Conservation (phyloP, 2,113 vertebrate genomes). For the Istiophorus platypterus region DNA sequence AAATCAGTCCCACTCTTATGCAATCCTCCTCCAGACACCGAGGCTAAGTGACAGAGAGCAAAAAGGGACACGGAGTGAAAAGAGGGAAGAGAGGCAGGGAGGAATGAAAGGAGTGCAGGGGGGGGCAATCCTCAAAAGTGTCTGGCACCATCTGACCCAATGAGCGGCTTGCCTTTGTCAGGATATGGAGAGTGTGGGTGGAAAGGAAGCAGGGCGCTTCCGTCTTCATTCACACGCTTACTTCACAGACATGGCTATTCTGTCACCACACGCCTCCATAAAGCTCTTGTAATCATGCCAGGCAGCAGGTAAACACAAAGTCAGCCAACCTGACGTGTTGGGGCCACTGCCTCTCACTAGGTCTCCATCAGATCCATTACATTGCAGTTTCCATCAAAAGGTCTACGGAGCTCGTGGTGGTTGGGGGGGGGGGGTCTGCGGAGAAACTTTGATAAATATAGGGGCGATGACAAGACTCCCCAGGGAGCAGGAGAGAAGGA, state of each 20-base stretch:
- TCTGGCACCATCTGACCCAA: slow-evolving; percentile 70
- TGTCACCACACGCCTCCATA: slow-evolving; percentile 56
- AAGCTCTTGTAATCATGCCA: slow-evolving; percentile 36
- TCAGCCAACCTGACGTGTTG: slow-evolving; percentile 40
- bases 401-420: not conserved
- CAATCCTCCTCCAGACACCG: slow-evolving; percentile 66
- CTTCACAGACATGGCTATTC: slow-evolving; percentile 52
- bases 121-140: slow-evolving; percentile 64
- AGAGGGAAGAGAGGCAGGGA: slow-evolving; percentile 35
- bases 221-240: slow-evolving; percentile 66
- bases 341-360: slow-evolving; percentile 13
- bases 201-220: slow-evolving; percentile 62
- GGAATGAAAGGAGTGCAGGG: slow-evolving; percentile 44
- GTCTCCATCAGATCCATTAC: slow-evolving; percentile 19
- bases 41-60: slow-evolving; percentile 49
- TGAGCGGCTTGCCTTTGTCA: slow-evolving; percentile 77
- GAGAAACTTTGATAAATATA: slow-evolving; percentile 71
- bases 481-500: slow-evolving; percentile 41
- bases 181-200: slow-evolving; percentile 67
- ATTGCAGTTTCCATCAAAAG: slow-evolving; percentile 11
- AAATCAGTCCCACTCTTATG: slow-evolving; percentile 69
- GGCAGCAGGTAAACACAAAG: slow-evolving; percentile 52
- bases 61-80: slow-evolving; percentile 40
- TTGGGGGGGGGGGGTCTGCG: slow-evolving; percentile 4
- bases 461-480: slow-evolving; percentile 58